Conservation (phyloP, 2,797 vertebrate species). For the Oreochromis grahami region DNA sequence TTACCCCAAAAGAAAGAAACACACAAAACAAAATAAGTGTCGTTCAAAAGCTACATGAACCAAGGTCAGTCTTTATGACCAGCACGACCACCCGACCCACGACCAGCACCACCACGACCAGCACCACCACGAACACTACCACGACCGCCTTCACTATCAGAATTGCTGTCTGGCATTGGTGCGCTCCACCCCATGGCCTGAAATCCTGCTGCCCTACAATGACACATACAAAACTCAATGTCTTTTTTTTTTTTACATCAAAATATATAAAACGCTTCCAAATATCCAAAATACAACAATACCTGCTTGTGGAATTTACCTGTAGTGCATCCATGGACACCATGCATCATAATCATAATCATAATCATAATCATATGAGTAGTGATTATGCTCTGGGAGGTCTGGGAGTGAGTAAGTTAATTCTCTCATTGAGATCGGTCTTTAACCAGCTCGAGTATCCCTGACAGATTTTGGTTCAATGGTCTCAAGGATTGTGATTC, state of each 20-base stretch:
- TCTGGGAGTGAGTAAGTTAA: background rate
- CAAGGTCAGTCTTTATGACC: too few relatives aligned
- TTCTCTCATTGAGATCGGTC: too few relatives aligned
- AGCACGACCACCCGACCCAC: too few relatives aligned
- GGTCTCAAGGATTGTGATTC: fast-evolving
- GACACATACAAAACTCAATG: background rate
- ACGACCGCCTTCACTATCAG: too few relatives aligned
- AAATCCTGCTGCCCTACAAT: background rate
- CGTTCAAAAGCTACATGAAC: background rate
- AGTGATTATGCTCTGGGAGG: background rate
- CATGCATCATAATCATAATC: too few relatives aligned
- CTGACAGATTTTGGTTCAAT: fast-evolving
- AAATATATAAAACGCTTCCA: background rate
- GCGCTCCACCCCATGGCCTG: too few relatives aligned
- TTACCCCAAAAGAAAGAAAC: background rate
- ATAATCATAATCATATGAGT: too few relatives aligned
- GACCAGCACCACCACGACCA: too few relatives aligned
- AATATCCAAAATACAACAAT: background rate
- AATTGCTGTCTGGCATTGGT: too few relatives aligned
- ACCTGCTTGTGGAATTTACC: background rate
- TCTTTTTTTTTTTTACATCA: background rate
- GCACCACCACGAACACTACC: too few relatives aligned
- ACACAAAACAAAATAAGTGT: background rate
- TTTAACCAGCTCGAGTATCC: too few relatives aligned
- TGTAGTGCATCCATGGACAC: background rate